Evolutionary conservation across 2,888 invertebrate genomes (phyloP).

Genomic region (Drosophila anceps): DNA sequence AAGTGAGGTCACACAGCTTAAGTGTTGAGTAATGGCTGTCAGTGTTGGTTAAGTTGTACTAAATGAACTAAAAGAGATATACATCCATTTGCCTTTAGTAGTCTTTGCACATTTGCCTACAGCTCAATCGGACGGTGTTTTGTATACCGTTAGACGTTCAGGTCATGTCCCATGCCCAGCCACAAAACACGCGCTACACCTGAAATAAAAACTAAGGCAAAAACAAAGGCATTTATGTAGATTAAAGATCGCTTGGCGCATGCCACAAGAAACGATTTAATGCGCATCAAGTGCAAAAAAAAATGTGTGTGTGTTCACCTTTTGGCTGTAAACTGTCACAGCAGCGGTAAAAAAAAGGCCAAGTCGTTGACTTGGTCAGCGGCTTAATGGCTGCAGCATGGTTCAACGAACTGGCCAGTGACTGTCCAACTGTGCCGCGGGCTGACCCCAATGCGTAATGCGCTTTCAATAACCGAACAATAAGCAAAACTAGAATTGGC

Average conservation of each 20-base stretch:
- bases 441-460: conserved; percentile 44
- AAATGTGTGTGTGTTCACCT: conserved; percentile 37
- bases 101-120: not conserved
- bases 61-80: too few species aligned
- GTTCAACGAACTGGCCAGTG: conserved; percentile 60
- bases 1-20: not conserved
- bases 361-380: conserved; percentile 42
- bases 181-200: conserved; percentile 1
- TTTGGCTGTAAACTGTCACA: conserved; percentile 64
- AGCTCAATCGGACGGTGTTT: not conserved
- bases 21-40: not conserved
- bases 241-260: conserved; percentile 55
- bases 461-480: conserved; percentile 42
- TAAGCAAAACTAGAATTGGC: conserved; percentile 15
- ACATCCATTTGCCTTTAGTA: not conserved
- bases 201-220: not conserved
- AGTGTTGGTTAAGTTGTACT: not conserved
- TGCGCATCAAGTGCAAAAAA: conserved; percentile 68
- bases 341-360: conserved; percentile 49
- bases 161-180: conserved; percentile 21
- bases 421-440: conserved; percentile 43
- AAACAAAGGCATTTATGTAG: conserved; percentile 27
- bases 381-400: conserved; percentile 24
- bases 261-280: conserved; percentile 67
- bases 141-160: conserved; percentile 26